These are phyloP conservation scores for Mongoloraphidia duomilia DNA, from an alignment of 2,888 invertebrate species.

Conservation along the genomic window DNA sequence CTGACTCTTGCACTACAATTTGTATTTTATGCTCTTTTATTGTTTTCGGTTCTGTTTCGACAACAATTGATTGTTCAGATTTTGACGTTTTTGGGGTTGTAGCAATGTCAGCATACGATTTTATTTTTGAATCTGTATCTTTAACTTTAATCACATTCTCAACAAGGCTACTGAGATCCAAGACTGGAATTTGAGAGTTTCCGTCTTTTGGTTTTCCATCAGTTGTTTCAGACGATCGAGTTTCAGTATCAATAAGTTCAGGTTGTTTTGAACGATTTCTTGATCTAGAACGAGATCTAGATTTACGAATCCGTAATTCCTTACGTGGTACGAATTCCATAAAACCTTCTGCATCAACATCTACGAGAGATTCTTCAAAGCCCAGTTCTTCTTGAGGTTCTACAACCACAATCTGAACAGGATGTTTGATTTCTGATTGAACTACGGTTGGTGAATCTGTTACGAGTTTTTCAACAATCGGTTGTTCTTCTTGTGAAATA, in stretches of 20 bases:
- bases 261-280: background rate
- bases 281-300: conserved; percentile 24
- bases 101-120: conserved; percentile 12
- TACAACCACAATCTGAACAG: background rate
- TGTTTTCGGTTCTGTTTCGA: background rate
- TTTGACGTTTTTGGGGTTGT: background rate
- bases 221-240: background rate
- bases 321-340: conserved; percentile 33
- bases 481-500: background rate
- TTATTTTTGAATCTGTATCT: conserved; percentile 5
- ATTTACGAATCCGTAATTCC: conserved; percentile 25
- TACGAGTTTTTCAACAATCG: background rate
- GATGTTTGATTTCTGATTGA: background rate
- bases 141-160: background rate
- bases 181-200: conserved; percentile 2
- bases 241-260: background rate
- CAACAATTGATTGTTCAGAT: conserved; percentile 3
- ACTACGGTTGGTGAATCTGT: too few relatives aligned
- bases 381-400: background rate
- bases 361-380: conserved; percentile 18
- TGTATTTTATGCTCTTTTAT: conserved; percentile 14
- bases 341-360: conserved; percentile 32
- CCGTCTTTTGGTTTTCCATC: background rate
- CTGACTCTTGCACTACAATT: conserved; percentile 28
- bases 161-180: conserved; percentile 1